Evolutionary conservation across 2,797 vertebrate genomes (phyloP), one percentile per base, ranked within the genome.

Genomic region (Babyrousa celebensis): DNA sequence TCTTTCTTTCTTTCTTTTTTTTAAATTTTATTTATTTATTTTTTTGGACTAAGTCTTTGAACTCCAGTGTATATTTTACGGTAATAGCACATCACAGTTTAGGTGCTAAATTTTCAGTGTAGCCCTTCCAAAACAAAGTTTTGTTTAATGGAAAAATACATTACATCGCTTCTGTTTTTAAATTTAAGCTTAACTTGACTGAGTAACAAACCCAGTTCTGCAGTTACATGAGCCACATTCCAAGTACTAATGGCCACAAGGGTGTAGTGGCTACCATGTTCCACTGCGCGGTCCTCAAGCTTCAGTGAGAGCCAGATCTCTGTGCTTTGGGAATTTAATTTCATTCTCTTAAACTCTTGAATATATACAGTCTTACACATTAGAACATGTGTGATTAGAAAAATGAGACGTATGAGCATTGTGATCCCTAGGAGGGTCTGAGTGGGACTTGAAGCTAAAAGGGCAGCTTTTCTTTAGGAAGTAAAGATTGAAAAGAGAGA

Each of bases 51-150:
- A 25, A 84, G 40, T 67, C 12, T 92, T 91, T 91, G 75, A 96
- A 93, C 12, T 82, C 20, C 16, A 92, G n/a, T 63, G 48, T 94
- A 6, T 80, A 16, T 86, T 84, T 92, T 71, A 85, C 4, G 78
- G 7, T 71, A 89, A 54, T 0, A 72, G 11, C 16, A 80, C 20
- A 74, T 82, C 25, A 89, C 15, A 79, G 14, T 86, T 63, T 67
- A 62, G 48, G 32, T 90, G 71, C 12, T 54, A 82, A 56, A 85
- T 71, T 96, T 94, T 96, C 80, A 93, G 17, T 16, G 16, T 54
- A 84, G 7, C 20, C 3, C 1, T 85, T 91, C 58, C 58, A 63
- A 95, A 96, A 72, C 21, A 89, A 95, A 74, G 11, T 63, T 85
- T n/a, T 29, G 0, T 94, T 82, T 68, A 87, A 58, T 72, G 68